Percentiles rank a stretch among this genome's conserved stretches.
phyloP scores from a whole-genome alignment of 1,140 invertebrate genomes.

The Listronotus oregonensis region DNA sequence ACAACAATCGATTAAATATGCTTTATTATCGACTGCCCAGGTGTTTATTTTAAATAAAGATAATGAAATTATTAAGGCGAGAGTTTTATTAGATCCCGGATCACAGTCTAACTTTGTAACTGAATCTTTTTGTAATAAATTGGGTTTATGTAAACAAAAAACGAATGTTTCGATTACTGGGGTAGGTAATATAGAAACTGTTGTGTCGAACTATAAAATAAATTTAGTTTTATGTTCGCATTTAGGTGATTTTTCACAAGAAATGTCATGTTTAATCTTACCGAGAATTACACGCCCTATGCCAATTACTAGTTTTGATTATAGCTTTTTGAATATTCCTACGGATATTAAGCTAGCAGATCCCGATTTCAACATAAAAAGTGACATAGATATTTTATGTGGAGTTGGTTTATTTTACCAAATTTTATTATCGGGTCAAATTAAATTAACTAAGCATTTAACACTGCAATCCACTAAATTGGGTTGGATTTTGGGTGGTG shows the following conservation, averaged over 20 bases:
- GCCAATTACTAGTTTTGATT: slow-evolving; percentile 1
- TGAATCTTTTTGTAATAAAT: no score
- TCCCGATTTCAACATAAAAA: not conserved
- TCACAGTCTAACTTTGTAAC: slow-evolving; percentile 5
- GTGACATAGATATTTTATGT: slow-evolving; percentile 14
- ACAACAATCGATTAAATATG: no score
- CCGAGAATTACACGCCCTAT: not conserved
- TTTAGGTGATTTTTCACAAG: not conserved
- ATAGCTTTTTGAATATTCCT: slow-evolving; percentile 1
- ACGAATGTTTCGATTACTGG: no score
- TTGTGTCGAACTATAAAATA: no score
- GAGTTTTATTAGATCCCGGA: not conserved
- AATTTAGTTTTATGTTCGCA: not conserved
- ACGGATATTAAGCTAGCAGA: slow-evolving; percentile 11
- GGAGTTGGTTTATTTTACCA: slow-evolving; percentile 4
- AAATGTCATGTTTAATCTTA: not conserved
- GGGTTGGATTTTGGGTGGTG: not conserved
- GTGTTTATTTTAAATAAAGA: no score
- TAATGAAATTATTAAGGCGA: no score
- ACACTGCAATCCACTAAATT: slow-evolving; percentile 9
- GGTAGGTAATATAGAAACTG: no score
- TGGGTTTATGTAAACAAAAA: no score
- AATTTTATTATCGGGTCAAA: slow-evolving; percentile 10
- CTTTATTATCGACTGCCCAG: no score
- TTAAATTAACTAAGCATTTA: not conserved